phyloP scores from a whole-genome alignment of 2,113 vertebrate species.

The Pterophyllum scalare region DNA sequence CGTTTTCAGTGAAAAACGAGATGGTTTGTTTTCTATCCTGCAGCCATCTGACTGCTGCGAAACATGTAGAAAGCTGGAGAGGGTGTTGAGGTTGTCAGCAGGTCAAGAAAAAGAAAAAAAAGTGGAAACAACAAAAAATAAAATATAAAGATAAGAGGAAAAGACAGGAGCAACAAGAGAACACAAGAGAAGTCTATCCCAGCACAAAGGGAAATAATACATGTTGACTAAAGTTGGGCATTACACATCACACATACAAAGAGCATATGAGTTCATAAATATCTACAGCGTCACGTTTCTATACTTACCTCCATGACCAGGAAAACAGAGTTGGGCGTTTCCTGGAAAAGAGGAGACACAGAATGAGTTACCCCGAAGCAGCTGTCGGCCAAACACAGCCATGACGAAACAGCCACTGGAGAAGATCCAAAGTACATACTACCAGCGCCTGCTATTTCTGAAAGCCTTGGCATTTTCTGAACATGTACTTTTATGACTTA shows the following conservation, averaged over 20 bases:
- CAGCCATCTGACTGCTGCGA: constrained; percentile 46
- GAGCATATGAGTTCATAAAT: neutral
- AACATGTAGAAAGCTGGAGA: constrained; percentile 13
- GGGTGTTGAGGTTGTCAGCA: constrained; percentile 1
- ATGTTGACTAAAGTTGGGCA: neutral
- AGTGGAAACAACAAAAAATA: neutral
- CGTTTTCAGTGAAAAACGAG: constrained; percentile 55
- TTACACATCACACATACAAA: neutral
- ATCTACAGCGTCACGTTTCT: constrained; percentile 10
- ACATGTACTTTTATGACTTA: neutral
- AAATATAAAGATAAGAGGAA: neutral
- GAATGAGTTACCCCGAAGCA: constrained; percentile 27
- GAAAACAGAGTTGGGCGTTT: constrained; percentile 94
- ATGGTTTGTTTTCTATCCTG: constrained; percentile 57
- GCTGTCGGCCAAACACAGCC: neutral
- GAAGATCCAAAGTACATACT: neutral
- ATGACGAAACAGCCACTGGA: neutral
- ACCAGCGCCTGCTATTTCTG: neutral
- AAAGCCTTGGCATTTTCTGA: neutral
- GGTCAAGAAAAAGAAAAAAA: neutral
- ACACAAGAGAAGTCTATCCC: neutral
- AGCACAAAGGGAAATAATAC: neutral
- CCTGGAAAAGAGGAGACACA: constrained; percentile 84
- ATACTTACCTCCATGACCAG: constrained; percentile 95
- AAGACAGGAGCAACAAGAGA: neutral